Evolutionary conservation across 2,113 vertebrate genomes (phyloP).

Genomic region (Genyomyrus donnyi): DNA sequence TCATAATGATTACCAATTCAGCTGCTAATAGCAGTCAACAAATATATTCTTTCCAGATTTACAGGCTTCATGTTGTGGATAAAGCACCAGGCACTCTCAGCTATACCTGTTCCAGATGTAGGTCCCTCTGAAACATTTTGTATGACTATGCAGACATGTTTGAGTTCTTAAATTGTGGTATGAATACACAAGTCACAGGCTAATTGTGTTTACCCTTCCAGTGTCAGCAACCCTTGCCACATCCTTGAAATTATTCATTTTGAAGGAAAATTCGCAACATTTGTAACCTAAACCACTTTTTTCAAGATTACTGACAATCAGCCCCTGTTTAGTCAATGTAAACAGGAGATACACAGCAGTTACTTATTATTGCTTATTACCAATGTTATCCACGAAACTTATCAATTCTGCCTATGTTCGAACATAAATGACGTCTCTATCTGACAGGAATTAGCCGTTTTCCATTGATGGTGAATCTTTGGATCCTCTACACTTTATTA

Average conservation of each 20-base stretch:
- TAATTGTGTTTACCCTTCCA: background rate
- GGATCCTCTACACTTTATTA: background rate
- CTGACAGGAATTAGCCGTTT: background rate
- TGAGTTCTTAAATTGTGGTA: background rate
- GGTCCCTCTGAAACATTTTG: background rate
- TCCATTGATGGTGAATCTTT: background rate
- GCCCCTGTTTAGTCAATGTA: background rate
- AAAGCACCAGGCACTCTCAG: background rate
- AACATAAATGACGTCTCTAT: background rate
- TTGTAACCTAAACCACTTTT: background rate
- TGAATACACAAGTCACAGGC: background rate
- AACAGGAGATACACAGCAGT: background rate
- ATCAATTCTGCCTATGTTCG: background rate
- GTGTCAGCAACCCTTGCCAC: background rate
- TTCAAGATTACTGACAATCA: background rate
- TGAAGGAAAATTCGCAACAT: background rate
- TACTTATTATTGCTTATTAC: background rate
- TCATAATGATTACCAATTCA: background rate
- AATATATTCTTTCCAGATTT: background rate
- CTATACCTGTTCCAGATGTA: background rate
- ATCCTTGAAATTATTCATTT: background rate
- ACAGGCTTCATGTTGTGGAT: background rate
- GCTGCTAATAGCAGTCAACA: background rate
- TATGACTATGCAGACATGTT: background rate
- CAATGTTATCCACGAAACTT: background rate